These are phyloP conservation scores for Colaptes auratus DNA, from an alignment of 2,113 vertebrate genomes.

Conservation along the genomic window DNA sequence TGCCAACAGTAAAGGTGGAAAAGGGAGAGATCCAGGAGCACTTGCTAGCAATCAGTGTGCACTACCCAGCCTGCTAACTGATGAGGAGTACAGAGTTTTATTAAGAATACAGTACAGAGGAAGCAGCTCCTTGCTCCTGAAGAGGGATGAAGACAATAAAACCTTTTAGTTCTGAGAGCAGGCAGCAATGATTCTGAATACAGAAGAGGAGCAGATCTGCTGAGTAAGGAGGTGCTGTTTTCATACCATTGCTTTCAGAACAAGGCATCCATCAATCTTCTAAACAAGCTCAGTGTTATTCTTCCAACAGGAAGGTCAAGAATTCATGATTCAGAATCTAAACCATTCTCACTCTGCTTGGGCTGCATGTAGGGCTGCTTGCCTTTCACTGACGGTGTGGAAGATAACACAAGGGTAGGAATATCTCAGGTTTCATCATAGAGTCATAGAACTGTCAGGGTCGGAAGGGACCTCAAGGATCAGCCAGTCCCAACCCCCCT, in stretches of 20 bases:
- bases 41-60: neutral
- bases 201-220: neutral
- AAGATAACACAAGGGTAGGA: neutral
- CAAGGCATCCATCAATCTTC: neutral
- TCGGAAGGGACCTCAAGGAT: no score
- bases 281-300: slow-evolving; percentile 11
- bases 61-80: neutral
- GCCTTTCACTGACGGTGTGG: neutral
- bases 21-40: neutral
- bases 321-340: neutral
- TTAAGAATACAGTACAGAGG: neutral
- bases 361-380: neutral
- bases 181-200: neutral
- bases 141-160: neutral
- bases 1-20: neutral
- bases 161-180: neutral
- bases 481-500: no score
- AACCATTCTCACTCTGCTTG: neutral
- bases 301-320: slow-evolving; percentile 15
- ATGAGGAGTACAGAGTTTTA: neutral
- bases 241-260: slow-evolving; percentile 4
- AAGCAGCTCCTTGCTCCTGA: neutral
- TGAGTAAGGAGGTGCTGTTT: slow-evolving; percentile 15
- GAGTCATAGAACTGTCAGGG: no score
- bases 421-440: neutral